phyloP scores from a whole-genome alignment of 2,113 vertebrate genomes.

The Oreochromis tanganicae region DNA sequence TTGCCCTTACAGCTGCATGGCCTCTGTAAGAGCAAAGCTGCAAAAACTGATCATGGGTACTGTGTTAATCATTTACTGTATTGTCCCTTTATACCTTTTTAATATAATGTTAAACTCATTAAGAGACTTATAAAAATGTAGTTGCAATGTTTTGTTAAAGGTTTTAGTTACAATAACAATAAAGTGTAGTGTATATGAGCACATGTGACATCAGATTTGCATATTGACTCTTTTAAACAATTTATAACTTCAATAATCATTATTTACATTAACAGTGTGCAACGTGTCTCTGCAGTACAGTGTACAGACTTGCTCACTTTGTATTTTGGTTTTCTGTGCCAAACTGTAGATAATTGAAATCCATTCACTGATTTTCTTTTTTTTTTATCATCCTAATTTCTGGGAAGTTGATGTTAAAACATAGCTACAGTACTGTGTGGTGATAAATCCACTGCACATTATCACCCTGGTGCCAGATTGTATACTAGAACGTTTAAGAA shows the following conservation, averaged over 20 bases:
- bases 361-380: background rate
- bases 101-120: background rate
- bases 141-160: background rate
- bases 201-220: background rate
- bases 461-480: background rate
- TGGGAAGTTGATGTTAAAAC: background rate
- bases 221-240: background rate
- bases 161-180: background rate
- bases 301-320: background rate
- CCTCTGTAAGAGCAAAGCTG: background rate
- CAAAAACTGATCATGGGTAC: background rate
- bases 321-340: background rate
- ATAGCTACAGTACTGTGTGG: background rate
- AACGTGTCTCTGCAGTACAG: background rate
- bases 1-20: background rate
- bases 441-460: background rate
- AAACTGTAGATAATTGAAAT: background rate
- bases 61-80: background rate
- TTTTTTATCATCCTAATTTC: background rate
- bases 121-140: background rate
- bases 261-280: background rate
- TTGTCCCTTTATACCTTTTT: background rate
- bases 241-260: background rate
- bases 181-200: background rate
- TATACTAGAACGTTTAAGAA: background rate